A percentile compares a stretch with the other conserved stretches of the same genome.
Conservation (phyloP, 2,888 invertebrate species). For the Elysia crispata region DNA sequence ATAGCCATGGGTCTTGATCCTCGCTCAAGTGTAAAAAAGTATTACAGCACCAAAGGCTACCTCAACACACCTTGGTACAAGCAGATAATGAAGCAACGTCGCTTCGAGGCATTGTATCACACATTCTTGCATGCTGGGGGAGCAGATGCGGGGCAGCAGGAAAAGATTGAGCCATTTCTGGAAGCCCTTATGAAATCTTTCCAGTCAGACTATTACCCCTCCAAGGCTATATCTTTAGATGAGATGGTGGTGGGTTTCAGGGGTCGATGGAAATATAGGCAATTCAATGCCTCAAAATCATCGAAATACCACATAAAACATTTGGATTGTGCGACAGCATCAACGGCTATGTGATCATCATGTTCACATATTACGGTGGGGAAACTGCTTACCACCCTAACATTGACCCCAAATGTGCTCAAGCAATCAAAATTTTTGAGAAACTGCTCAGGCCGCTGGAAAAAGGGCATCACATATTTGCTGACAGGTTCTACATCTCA, state of each 20-base stretch:
- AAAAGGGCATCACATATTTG: conserved; percentile 27
- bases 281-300: conserved; percentile 27
- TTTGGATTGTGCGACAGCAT: conserved; percentile 20
- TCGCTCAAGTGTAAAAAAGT: not conserved
- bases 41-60: not conserved
- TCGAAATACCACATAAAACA: conserved; percentile 31
- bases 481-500: conserved; percentile 25
- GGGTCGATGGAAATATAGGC: not conserved
- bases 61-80: conserved; percentile 4
- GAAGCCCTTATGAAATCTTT: not conserved
- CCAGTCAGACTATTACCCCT: not conserved
- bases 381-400: conserved; percentile 5
- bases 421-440: conserved; percentile 7
- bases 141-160: not conserved
- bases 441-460: not conserved
- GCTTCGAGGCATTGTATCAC: conserved; percentile 13
- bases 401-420: not conserved
- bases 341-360: conserved; percentile 25
- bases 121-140: conserved; percentile 6
- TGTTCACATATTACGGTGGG: conserved; percentile 18
- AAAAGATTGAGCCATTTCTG: conserved; percentile 28
- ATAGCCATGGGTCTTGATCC: conserved; percentile 13
- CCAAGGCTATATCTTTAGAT: conserved; percentile 1
- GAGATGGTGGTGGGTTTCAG: conserved; percentile 25
- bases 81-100: not conserved